Evolutionary conservation across 2,888 invertebrate genomes (phyloP), one percentile per base, ranked within the genome.

Genomic region (Gisinianus flammeolus): DNA sequence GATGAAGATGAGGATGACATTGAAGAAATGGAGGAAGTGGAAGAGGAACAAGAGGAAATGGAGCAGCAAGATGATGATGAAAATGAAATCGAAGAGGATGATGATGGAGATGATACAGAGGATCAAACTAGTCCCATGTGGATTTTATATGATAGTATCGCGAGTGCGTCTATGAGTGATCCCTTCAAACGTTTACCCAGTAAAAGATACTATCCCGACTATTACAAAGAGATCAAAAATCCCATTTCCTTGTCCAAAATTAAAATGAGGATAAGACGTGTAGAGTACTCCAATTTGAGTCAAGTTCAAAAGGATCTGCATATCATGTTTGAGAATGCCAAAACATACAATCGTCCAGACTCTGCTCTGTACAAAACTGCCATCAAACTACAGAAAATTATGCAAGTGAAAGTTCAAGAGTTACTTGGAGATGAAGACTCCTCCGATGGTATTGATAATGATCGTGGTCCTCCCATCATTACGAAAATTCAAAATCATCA

Each of bases 251-350:
- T 99, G 85, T 92, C 93, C 84, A 96, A 97, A 88, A 97, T 99
- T 80, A 91, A 92, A 83, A 92, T 92, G 78, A 95, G 94, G 87
- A 90, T 95, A n/a, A 90, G 92, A 87, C 58, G 71, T 28, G 52
- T 93, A 30, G 91, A 91, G 83, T 96, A 96, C 86, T 93, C 92
- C 0, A 94, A 93, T 16, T 89, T 97, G 0, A 93, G 93, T 33
- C 95, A 97, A 87, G 92, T 98, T 62, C 95, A 96, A 0, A 93
- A 93, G 0, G 98, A 99, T 86, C 91, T 99, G 89, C 96, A 96
- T 86, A 91, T 97, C 70, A 96, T 98, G 93, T 95, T 98, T 87
- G 96, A 97, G 86, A 99, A 99, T 88, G 98, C 98, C 16, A 94
- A 94, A 86, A 92, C 93, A 85, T 96, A 96, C 87, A 96, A 95